These are phyloP conservation scores for Lepisosteus osseus DNA, from an alignment of 2,113 vertebrate species.

Conservation along the genomic window DNA sequence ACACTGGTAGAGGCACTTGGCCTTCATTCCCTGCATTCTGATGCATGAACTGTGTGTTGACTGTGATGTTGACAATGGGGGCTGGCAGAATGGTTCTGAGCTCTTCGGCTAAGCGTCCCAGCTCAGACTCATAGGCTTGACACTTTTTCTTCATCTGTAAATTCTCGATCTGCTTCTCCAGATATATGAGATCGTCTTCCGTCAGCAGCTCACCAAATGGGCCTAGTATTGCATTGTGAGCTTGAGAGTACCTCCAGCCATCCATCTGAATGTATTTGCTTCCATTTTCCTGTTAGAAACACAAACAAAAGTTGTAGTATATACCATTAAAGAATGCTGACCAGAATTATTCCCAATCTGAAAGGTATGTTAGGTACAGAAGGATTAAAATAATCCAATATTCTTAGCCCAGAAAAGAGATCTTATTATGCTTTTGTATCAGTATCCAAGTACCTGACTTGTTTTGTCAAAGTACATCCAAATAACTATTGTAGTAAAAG, in stretches of 20 bases:
- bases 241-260: constrained; percentile 81
- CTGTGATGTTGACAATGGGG: constrained; percentile 80
- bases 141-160: constrained; percentile 78
- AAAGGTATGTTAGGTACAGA: background rate
- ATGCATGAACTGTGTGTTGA: constrained; percentile 75
- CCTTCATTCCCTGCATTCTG: constrained; percentile 39
- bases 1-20: constrained; percentile 72
- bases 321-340: background rate
- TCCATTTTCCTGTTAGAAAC: constrained; percentile 57
- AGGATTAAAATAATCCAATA: too few relatives aligned
- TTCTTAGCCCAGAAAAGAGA: too few relatives aligned
- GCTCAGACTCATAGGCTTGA: constrained; percentile 78
- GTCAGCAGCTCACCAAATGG: constrained; percentile 92
- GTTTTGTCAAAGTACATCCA: too few relatives aligned
- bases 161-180: constrained; percentile 83
- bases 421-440: too few relatives aligned
- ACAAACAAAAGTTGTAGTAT: constrained; percentile 4
- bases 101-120: constrained; percentile 76
- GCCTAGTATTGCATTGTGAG: constrained; percentile 86
- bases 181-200: constrained; percentile 80
- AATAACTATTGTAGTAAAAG: too few relatives aligned
- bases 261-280: constrained; percentile 63
- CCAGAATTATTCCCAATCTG: background rate
- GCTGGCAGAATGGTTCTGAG: constrained; percentile 81
- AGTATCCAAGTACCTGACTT: too few relatives aligned